These are phyloP conservation scores for Formica exsecta DNA, from an alignment of 1,140 invertebrate genomes.

Conservation along the genomic window DNA sequence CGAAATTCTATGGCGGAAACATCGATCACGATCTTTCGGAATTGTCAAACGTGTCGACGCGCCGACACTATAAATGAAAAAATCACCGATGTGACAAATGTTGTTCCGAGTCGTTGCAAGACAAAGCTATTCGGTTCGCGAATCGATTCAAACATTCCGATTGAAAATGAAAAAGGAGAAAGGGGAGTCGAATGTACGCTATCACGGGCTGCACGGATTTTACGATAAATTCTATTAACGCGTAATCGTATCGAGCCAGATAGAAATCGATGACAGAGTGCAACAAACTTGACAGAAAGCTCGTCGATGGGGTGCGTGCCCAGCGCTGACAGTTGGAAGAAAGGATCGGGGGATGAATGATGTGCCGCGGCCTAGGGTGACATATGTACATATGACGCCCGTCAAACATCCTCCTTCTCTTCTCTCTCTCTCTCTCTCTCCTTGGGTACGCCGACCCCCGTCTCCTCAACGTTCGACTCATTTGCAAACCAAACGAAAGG, in stretches of 20 bases:
- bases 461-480: slow-evolving; percentile 42
- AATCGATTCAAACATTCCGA: slow-evolving; percentile 22
- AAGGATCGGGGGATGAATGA: slow-evolving; percentile 71
- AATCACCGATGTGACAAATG: slow-evolving; percentile 41
- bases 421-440: background rate
- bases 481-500: slow-evolving; percentile 75
- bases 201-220: background rate
- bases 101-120: slow-evolving; percentile 36
- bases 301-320: slow-evolving; percentile 48
- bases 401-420: slow-evolving; percentile 68
- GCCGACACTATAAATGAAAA: slow-evolving; percentile 14
- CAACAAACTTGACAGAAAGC: slow-evolving; percentile 75
- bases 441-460: background rate
- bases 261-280: slow-evolving; percentile 74
- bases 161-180: background rate
- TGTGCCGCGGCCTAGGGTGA: slow-evolving; percentile 66
- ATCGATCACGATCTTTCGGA: slow-evolving; percentile 27
- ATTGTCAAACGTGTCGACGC: background rate
- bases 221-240: slow-evolving; percentile 57
- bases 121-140: slow-evolving; percentile 35
- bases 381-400: slow-evolving; percentile 72
- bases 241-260: slow-evolving; percentile 55
- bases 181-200: background rate
- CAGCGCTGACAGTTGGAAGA: slow-evolving; percentile 64
- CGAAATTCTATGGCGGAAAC: background rate